phyloP scores from a whole-genome alignment of 2,797 vertebrate species.

The Manis pentadactyla region DNA sequence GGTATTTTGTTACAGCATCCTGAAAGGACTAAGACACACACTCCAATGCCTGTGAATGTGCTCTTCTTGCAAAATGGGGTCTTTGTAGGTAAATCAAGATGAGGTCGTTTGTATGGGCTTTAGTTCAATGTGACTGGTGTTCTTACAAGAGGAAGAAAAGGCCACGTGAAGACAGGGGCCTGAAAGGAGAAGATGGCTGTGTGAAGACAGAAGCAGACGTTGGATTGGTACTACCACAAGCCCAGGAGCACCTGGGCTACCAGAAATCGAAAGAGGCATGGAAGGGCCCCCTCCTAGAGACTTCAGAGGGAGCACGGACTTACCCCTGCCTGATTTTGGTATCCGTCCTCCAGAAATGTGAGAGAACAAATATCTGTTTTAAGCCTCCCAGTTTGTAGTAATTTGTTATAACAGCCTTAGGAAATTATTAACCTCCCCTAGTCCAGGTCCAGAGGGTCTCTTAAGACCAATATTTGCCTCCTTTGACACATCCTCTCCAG shows the following conservation, averaged over 20 bases:
- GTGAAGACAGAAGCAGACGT: not conserved
- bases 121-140: not conserved
- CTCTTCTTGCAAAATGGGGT: not conserved
- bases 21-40: not conserved
- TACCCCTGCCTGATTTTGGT: too few species aligned
- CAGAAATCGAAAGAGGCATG: not conserved
- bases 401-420: not conserved
- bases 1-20: not conserved
- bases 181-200: not conserved
- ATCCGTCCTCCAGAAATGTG: not conserved
- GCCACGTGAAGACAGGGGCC: not conserved
- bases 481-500: not conserved
- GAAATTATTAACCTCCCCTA: not conserved
- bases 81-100: not conserved
- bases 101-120: not conserved
- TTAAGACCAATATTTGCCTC: not conserved
- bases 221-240: not conserved
- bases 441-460: not conserved
- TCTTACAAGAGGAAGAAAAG: not conserved
- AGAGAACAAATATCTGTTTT: not conserved
- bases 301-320: not conserved
- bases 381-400: not conserved
- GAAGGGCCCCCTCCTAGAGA: not conserved
- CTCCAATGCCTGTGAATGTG: not conserved
- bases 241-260: not conserved